Base-by-base conservation (phyloP, 1,140 invertebrate genomes). In the Tribolium madens region DNA sequence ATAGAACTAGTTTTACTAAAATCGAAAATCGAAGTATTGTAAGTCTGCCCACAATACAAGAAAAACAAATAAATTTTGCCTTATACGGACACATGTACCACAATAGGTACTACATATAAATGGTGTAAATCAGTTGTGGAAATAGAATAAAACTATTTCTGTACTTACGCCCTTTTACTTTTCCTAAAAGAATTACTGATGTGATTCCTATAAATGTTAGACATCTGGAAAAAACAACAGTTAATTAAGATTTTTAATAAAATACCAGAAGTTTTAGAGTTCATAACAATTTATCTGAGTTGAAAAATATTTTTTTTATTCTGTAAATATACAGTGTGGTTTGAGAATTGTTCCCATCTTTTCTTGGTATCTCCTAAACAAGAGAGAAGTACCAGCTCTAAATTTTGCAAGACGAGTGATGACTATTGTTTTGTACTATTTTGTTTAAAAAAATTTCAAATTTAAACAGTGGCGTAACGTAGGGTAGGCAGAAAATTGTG, bases 171-270 rank as follows among this genome's bases (percentile, higher is more conserved):
- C 48, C 48, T 50, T 50, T 17, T 50, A 50, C 48, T 14, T 14
- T 57, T 26, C 18, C 18, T 9, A 57, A 57, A 4, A 57, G 14
- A 57, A 57, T 21, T 9, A 1, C 3, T 12, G 17, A 21, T 57
- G 52, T 10, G 18, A 57, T 57, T 57, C 52, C 15, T 17, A 12
- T 57, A 18, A 57, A 57, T 21, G 18, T 57, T n/a, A 57, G 52
- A 14, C 52, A 57, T 57, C 52, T 57, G 52, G n/a, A 57, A 57
- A 57, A 0, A 57, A 21, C 7, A 57, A 26, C 21, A 26, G 1
- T 26, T 26, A 26, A 26, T 26, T 26, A 42, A 9, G 2, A 9
- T 42, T 9, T 42, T 42, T 36, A 36, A 2, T 36, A 9, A 36
- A 36, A 36, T 4, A 21, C 4, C 21, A 26, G 21, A 26, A 26